These are phyloP conservation scores for Stenchaetothrips biformis DNA, from an alignment of 2,888 invertebrate genomes.

Conservation along the genomic window DNA sequence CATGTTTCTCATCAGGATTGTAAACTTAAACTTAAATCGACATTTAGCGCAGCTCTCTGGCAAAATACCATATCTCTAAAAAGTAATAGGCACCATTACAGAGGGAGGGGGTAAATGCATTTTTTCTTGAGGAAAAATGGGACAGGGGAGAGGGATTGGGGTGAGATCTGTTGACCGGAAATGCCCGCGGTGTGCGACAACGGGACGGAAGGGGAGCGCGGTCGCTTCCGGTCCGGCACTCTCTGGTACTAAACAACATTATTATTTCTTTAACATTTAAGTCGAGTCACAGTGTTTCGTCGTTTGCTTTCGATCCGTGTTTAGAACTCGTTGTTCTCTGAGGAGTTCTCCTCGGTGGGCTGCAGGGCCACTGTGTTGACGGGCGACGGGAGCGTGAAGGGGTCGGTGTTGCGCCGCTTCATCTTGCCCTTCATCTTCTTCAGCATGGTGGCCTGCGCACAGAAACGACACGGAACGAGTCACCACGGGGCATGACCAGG, in stretches of 20 bases:
- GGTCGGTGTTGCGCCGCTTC: constrained; percentile 92
- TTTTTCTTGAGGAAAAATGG: not conserved
- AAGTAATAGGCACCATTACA: constrained; percentile 34
- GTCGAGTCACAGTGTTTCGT: too few relatives aligned
- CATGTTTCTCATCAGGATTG: too few relatives aligned
- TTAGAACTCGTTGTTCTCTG: constrained; percentile 15
- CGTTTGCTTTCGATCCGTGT: not conserved
- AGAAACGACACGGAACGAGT: constrained; percentile 42
- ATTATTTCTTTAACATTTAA: not conserved
- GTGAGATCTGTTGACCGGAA: constrained; percentile 22
- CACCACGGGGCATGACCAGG: constrained; percentile 17
- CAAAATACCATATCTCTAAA: constrained; percentile 36
- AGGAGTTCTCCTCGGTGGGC: constrained; percentile 22
- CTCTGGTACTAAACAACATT: not conserved
- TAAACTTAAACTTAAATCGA: not conserved
- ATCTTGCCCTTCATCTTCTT: constrained; percentile 97
- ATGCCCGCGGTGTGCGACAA: not conserved
- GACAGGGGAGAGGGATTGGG: not conserved
- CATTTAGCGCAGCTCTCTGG: constrained; percentile 29
- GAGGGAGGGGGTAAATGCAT: constrained; percentile 22
- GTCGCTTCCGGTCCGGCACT: constrained; percentile 16
- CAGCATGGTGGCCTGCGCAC: constrained; percentile 96
- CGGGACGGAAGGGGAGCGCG: constrained; percentile 19
- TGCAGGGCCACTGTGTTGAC: constrained; percentile 25
- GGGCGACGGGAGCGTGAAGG: constrained; percentile 55